Conservation (phyloP, 2,797 vertebrate genomes). For the Lepus oiostolus region DNA sequence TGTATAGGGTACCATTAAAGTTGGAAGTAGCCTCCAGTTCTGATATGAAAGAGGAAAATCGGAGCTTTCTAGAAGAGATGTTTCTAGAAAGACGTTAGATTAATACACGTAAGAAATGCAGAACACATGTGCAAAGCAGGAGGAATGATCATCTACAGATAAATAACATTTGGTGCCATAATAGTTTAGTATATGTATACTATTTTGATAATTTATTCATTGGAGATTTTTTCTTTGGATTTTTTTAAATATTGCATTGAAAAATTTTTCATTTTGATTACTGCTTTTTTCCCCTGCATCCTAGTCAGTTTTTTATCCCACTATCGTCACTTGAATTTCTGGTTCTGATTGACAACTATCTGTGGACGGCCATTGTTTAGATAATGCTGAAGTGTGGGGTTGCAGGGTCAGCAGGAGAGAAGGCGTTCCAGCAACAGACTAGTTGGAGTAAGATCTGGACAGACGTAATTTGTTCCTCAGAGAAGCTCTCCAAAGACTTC, state of each 20-base stretch:
- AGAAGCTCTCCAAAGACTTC: background rate
- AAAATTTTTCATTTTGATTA: background rate
- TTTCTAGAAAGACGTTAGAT: conserved; percentile 32
- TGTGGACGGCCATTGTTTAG: background rate
- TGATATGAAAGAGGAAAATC: background rate
- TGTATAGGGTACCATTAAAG: background rate
- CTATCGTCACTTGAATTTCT: background rate
- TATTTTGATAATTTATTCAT: conserved; percentile 19
- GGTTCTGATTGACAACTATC: background rate
- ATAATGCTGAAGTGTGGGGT: background rate
- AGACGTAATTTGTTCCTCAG: background rate
- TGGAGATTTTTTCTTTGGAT: background rate
- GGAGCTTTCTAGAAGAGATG: background rate
- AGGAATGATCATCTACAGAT: background rate
- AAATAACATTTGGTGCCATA: background rate
- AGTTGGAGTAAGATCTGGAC: background rate
- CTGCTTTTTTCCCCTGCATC: background rate
- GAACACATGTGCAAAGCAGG: background rate
- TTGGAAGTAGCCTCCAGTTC: background rate
- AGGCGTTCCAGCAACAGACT: background rate
- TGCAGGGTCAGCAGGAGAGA: background rate
- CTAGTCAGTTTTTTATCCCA: background rate
- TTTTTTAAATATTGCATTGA: background rate
- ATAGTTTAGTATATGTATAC: background rate
- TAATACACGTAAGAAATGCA: background rate